A percentile compares a stretch with the other conserved stretches of the same genome.
phyloP scores from a whole-genome alignment of 2,888 invertebrate genomes.

The Lasioglossum vierecki region DNA sequence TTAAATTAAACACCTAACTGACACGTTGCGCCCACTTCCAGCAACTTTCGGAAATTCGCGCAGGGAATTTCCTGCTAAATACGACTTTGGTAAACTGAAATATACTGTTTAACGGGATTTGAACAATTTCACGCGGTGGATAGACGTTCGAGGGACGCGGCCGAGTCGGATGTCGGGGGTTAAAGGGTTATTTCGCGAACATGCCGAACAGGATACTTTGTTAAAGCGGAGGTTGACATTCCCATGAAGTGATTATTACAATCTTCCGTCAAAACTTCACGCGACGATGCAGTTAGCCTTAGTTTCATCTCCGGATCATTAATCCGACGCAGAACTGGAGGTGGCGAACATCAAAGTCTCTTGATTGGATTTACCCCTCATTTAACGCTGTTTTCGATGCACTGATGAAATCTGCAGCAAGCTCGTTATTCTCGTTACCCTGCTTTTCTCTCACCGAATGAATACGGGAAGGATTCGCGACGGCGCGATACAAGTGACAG shows the following conservation, averaged over 20 bases:
- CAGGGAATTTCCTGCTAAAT: slow-evolving; percentile 26
- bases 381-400: slow-evolving; percentile 8
- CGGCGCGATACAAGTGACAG: too few relatives aligned
- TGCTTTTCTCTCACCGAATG: neutral
- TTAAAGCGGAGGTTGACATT: slow-evolving; percentile 8
- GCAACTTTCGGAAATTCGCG: slow-evolving; percentile 28
- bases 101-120: slow-evolving; percentile 21
- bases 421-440: neutral
- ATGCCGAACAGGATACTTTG: slow-evolving; percentile 19
- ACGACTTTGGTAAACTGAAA: slow-evolving; percentile 12
- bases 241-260: slow-evolving; percentile 14
- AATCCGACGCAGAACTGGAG: neutral
- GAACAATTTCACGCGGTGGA: slow-evolving; percentile 7
- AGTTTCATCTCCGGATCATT: slow-evolving; percentile 12
- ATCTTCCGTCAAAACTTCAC: slow-evolving; percentile 23
- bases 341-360: neutral
- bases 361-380: slow-evolving; percentile 8
- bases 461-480: neutral
- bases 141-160: neutral
- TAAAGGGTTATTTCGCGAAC: neutral
- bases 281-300: neutral
- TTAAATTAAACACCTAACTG: slow-evolving; percentile 37
- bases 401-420: neutral
- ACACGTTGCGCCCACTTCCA: slow-evolving; percentile 3
- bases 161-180: neutral